phyloP scores from a whole-genome alignment of 2,888 invertebrate species.

The Chloroclystis v-ata region DNA sequence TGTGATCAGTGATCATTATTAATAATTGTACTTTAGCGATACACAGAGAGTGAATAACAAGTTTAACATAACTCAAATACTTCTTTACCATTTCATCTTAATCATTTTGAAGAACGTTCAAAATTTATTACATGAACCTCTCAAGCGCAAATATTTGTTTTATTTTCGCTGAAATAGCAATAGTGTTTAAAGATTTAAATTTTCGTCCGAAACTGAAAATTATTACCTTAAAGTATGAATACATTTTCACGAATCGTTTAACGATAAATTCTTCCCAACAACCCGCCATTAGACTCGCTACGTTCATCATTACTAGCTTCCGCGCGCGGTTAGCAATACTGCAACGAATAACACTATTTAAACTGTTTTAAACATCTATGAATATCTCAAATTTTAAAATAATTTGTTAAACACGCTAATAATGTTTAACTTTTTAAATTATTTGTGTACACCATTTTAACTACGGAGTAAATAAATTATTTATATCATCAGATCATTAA shows the following conservation, averaged over 20 bases:
- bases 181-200: constrained; percentile 9
- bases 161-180: not conserved
- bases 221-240: constrained; percentile 16
- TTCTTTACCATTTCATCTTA: too few relatives aligned
- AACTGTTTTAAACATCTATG: not conserved
- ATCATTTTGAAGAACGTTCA: too few relatives aligned
- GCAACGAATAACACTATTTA: not conserved
- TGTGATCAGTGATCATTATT: too few relatives aligned
- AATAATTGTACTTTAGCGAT: too few relatives aligned
- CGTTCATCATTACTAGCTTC: constrained; percentile 24
- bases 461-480: too few relatives aligned
- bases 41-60: too few relatives aligned
- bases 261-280: constrained; percentile 26
- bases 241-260: constrained; percentile 22
- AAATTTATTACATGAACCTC: too few relatives aligned
- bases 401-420: too few relatives aligned
- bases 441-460: too few relatives aligned
- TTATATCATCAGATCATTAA: too few relatives aligned
- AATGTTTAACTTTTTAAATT: too few relatives aligned
- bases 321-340: not conserved
- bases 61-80: too few relatives aligned
- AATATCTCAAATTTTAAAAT: not conserved
- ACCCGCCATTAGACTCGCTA: constrained; percentile 24
- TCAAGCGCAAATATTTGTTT: not conserved
- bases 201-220: constrained; percentile 9